Evolutionary conservation across 2,888 invertebrate genomes (phyloP), one percentile per base, ranked within the genome.

Genomic region (Cheilosia impressa): DNA sequence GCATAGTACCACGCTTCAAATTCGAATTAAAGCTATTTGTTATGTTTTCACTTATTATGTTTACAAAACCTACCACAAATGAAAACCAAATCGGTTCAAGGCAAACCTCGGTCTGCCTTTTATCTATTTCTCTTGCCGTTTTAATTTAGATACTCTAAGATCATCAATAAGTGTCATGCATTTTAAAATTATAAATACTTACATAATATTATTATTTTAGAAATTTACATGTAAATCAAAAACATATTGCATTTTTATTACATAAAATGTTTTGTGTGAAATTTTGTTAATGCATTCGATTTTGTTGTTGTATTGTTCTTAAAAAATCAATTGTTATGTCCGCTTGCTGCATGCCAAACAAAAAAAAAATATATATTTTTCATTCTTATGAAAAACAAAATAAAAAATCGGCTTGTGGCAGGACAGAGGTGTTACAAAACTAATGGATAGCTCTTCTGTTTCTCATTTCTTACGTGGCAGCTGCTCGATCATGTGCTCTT

Each of bases 401-500:
- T 27, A 57, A 60, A 80, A 80, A 88, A 87, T 88, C 88, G 93
- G 93, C 93, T 93, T 93, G 93, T 93, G 92, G 92, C 92, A 92
- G 93, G 93, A 92, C 93, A 93, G 93, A 92, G 92, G 91, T 91
- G 90, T 93, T 92, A 91, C 90, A 90, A 88, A 92, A 89, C 95
- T 94, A 95, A 95, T 94, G 94, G 93, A 92, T 94, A 97, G 96
- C 95, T 96, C 93, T 96, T 96, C 94, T 97, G 96, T 94, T 96
- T 96, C 95, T 96, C 96, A 91, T 96, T 96, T 94, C 94, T 96
- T 91, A 96, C 96, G 90, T 96, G 96, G 96, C 98, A 99, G 96
- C 95, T 99, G 89, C 95, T 99, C 94, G 99, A 99, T 93, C 98
- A 99, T 94, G 97, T 99, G 81, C 95, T 99, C 88, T 99, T 99